Conservation (phyloP, 1,140 invertebrate species). For the Dreissena polymorpha region DNA sequence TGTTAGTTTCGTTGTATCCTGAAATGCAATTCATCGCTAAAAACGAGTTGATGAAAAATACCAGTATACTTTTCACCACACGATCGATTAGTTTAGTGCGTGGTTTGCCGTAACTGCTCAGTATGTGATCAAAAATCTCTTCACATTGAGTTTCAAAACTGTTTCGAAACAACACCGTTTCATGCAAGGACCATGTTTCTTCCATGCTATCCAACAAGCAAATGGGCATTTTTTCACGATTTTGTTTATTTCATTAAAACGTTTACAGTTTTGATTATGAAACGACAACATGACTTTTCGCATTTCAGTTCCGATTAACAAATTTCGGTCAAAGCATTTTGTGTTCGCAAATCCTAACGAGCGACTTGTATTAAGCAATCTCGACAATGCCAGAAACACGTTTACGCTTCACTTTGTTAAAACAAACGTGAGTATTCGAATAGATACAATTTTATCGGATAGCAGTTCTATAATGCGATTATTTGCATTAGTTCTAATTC, state of each 20-base stretch:
- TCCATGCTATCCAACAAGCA: too few species aligned
- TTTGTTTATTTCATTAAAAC: too few species aligned
- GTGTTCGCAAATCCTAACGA: background rate
- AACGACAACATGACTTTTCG: too few species aligned
- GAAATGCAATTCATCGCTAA: constrained; percentile 4
- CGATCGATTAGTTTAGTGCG: background rate
- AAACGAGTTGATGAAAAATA: constrained; percentile 16
- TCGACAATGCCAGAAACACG: too few species aligned
- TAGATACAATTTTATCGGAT: background rate
- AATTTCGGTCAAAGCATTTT: background rate
- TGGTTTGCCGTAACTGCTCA: constrained; percentile 8
- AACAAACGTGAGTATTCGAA: background rate
- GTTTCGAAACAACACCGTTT: background rate
- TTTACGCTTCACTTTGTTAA: constrained; percentile 9
- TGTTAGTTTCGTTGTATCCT: constrained; percentile 13
- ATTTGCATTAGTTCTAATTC: background rate
- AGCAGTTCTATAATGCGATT: background rate
- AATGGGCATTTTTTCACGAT: too few species aligned
- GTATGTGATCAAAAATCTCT: background rate
- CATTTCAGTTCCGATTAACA: too few species aligned
- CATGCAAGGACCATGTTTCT: background rate
- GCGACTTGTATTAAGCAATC: background rate
- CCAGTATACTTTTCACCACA: background rate
- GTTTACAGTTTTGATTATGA: too few species aligned
- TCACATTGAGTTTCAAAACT: background rate